Percentiles rank a stretch among this genome's conserved stretches.
Evolutionary conservation across 2,797 vertebrate species (phyloP).

Genomic region (Coregonus sp.): DNA sequence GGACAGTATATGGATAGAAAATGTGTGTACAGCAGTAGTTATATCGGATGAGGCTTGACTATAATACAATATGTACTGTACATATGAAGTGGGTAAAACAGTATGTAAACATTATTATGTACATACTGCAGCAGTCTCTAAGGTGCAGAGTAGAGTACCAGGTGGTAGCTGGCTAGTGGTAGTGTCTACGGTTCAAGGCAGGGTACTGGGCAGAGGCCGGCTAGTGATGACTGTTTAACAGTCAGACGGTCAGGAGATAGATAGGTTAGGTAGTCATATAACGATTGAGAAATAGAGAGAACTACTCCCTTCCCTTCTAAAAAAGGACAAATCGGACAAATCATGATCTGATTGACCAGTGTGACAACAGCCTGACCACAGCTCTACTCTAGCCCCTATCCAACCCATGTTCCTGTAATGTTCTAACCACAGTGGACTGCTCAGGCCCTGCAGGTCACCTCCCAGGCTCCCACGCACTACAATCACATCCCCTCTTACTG

Average conservation of each 20-base stretch:
- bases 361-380: not conserved
- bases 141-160: too few relatives aligned
- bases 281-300: not conserved
- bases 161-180: too few relatives aligned
- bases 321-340: not conserved
- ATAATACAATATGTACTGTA: too few relatives aligned
- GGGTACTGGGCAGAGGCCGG: too few relatives aligned
- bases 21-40: too few relatives aligned
- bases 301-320: not conserved
- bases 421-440: constrained; percentile 32
- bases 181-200: too few relatives aligned
- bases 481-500: constrained; percentile 40
- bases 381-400: not conserved
- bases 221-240: too few relatives aligned
- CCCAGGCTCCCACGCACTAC: constrained; percentile 37
- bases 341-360: not conserved
- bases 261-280: not conserved
- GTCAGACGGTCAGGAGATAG: not conserved
- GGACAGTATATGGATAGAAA: too few relatives aligned
- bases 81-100: too few relatives aligned
- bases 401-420: constrained; percentile 32
- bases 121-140: too few relatives aligned
- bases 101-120: too few relatives aligned
- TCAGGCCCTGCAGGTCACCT: constrained; percentile 31
- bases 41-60: too few relatives aligned